A percentile compares a stretch with the other conserved stretches of the same genome.
Conservation (phyloP, 2,113 vertebrate genomes). For the Smithornis capensis region DNA sequence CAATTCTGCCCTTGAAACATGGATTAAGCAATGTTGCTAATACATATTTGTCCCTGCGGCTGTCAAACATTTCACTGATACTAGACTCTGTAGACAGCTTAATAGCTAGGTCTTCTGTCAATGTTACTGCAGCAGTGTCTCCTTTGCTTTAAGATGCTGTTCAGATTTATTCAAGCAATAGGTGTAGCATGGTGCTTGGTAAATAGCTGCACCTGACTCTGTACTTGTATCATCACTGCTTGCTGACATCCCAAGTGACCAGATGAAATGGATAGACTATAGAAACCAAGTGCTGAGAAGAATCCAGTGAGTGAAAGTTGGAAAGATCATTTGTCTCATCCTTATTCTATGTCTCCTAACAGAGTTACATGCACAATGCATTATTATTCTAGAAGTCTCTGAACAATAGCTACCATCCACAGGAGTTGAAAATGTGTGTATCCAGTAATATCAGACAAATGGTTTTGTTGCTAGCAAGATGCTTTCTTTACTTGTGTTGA, state of each 20-base stretch:
- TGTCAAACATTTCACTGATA: slow-evolving; percentile 79
- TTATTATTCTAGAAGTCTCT: slow-evolving; percentile 48
- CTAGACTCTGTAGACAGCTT: slow-evolving; percentile 77
- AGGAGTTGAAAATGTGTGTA: neutral
- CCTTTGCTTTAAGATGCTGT: slow-evolving; percentile 70
- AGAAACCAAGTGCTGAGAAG: neutral
- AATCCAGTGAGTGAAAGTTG: slow-evolving; percentile 25
- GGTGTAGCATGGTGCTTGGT: slow-evolving; percentile 66
- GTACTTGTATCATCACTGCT: slow-evolving; percentile 47
- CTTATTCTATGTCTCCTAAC: slow-evolving; percentile 21
- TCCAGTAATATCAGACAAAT: neutral
- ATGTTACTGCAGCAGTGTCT: slow-evolving; percentile 67
- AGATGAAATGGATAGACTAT: slow-evolving; percentile 12
- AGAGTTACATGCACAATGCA: neutral
- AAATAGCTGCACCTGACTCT: slow-evolving; percentile 70
- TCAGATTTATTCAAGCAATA: slow-evolving; percentile 74
- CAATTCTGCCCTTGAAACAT: slow-evolving; percentile 78
- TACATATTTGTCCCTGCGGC: slow-evolving; percentile 74
- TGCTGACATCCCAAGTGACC: slow-evolving; percentile 58
- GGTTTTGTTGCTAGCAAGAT: neutral
- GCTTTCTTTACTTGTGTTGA: neutral
- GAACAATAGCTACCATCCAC: neutral
- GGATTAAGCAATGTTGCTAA: slow-evolving; percentile 77
- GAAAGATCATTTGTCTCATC: slow-evolving; percentile 6
- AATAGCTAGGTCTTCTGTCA: slow-evolving; percentile 78